A percentile compares a stretch with the other conserved stretches of the same genome.
Conservation (phyloP, 2,113 vertebrate species). For the Motacilla alba region DNA sequence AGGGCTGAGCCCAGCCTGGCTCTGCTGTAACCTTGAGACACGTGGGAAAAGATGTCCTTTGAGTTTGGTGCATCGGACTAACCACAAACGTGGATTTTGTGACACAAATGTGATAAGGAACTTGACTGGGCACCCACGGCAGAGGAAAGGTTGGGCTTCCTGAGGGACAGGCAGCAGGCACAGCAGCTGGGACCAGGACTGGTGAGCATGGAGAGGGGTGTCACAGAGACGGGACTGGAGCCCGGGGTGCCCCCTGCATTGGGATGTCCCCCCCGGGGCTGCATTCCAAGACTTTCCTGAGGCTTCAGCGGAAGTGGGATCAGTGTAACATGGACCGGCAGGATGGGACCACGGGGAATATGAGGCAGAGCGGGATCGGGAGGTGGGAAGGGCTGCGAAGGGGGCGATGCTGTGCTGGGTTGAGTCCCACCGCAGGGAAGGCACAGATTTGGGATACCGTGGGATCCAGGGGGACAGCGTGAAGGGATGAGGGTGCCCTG, state of each 20-base stretch:
- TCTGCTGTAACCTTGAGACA: neutral
- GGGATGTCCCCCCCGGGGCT: accelerated
- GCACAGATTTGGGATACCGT: accelerated
- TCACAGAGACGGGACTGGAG: accelerated
- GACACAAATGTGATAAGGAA: neutral
- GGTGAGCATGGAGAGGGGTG: accelerated
- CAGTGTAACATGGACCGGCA: accelerated
- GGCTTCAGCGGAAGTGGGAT: neutral
- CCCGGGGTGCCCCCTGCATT: accelerated
- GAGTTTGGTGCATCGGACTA: neutral
- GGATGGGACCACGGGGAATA: neutral
- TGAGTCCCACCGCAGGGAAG: accelerated
- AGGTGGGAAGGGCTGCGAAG: neutral
- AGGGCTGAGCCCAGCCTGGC: neutral
- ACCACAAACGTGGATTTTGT: accelerated
- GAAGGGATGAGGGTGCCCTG: neutral
- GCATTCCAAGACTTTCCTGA: neutral
- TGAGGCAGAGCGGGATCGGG: accelerated
- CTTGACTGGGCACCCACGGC: neutral
- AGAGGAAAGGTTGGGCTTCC: neutral
- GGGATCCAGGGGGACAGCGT: neutral
- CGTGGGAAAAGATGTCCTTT: accelerated
- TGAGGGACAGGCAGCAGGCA: accelerated
- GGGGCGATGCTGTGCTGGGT: neutral
- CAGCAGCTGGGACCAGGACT: accelerated